Evolutionary conservation across 2,797 vertebrate species (phyloP), one percentile per base, ranked within the genome.

Genomic region (Myoxocephalus aenaeus): DNA sequence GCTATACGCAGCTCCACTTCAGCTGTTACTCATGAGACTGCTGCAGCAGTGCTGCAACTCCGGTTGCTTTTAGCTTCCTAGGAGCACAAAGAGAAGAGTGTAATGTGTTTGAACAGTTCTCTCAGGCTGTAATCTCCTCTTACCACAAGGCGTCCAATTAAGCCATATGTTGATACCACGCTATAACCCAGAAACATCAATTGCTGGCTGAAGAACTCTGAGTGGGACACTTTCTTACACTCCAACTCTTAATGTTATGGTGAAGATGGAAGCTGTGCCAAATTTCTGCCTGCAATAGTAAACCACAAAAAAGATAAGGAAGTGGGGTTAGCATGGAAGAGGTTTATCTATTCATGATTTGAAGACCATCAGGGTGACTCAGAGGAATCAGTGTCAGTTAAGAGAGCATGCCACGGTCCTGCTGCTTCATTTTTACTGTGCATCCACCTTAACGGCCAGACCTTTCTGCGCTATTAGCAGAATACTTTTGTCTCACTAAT

Each of bases 81-180:
- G 84, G 73, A 76, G 79, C 77, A 71, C 74, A 53, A 84, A 77
- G 75, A 84, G 80, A 80, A 73, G 70, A 85, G 73, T 53, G 76
- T 86, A 84, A 90, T 91, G 83, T 86, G 75, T 89, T 88, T 88
- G 80, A 91, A 89, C 85, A 83, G 81, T 87, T 89, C 82, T 82
- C 87, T 77, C 70, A 72, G 80, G 74, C 86, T 84, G 80, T 86
- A 90, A 92, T 92, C 88, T 92, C 79, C 87, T 84, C 10, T 90
- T 86, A 87, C 84, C 89, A 90, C 40, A 65, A 84, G 86, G 81
- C 86, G 80, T 65, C 86, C 86, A 90, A 91, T 93, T 90, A 90
- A 87, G 80, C 77, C 56, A 40, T 75, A 79, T 81, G 86, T 81
- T 86, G 86, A 89, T 81, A 80, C 81, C 73, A 78, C 79, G 64